Evolutionary conservation across 2,888 invertebrate genomes (phyloP).

Genomic region (Lochmaea capreae): DNA sequence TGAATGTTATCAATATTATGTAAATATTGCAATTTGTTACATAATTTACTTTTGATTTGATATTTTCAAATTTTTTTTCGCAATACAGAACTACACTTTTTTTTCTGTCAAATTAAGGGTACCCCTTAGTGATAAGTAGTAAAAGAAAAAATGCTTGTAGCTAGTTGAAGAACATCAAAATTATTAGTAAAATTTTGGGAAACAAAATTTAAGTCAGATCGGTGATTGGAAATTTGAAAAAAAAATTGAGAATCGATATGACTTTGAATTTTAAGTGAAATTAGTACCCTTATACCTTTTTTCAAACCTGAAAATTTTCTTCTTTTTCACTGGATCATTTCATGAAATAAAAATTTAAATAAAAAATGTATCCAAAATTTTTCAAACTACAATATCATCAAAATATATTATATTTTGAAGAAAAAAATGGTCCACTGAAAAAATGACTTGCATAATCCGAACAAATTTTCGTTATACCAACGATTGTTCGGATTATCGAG

Average conservation of each 20-base stretch:
- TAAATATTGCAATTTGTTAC: neutral
- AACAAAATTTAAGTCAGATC: constrained; percentile 41
- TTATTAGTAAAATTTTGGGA: constrained; percentile 24
- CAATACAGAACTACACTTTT: constrained; percentile 13
- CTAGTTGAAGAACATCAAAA: constrained; percentile 25
- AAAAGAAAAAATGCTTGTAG: constrained; percentile 24
- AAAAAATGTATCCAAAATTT: too few species aligned
- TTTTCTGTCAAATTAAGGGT: constrained; percentile 10
- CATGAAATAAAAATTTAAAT: neutral
- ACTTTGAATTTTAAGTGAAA: constrained; percentile 33
- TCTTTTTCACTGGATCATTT: constrained; percentile 46
- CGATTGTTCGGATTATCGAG: constrained; percentile 28
- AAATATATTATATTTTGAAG: neutral
- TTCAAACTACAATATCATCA: too few species aligned
- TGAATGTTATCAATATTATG: neutral
- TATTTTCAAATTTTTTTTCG: neutral
- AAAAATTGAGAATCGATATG: constrained; percentile 33
- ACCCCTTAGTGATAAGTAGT: constrained; percentile 14
- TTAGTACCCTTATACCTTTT: constrained; percentile 42
- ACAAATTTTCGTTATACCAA: constrained; percentile 43
- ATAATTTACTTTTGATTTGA: neutral
- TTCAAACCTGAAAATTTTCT: constrained; percentile 43
- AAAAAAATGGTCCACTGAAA: constrained; percentile 48
- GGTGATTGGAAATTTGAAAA: constrained; percentile 49
- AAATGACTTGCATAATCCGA: constrained; percentile 44